Evolutionary conservation across 2,113 vertebrate genomes (phyloP).

Genomic region (Prinia subflava): DNA sequence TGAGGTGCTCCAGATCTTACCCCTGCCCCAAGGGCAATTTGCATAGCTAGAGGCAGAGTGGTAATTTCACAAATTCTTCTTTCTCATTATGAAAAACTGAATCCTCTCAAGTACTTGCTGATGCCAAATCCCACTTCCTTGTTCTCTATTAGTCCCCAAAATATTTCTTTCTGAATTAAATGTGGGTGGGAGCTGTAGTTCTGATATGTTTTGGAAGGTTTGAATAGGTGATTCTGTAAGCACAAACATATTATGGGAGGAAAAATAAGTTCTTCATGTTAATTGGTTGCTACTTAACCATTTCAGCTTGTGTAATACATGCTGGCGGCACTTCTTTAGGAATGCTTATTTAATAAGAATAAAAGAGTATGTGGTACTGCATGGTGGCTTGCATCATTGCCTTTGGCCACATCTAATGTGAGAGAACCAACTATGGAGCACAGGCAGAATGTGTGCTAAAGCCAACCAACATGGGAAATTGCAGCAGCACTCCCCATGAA

Average conservation of each 20-base stretch:
- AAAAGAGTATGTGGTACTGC: accelerated
- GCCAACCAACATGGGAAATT: background rate
- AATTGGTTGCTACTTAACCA: background rate
- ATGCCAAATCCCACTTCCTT: background rate
- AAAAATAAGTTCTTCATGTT: background rate
- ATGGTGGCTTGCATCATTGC: background rate
- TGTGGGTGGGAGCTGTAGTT: background rate
- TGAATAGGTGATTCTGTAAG: background rate
- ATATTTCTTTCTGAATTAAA: background rate
- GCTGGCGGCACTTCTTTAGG: background rate
- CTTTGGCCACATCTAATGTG: background rate
- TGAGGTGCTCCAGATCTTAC: background rate
- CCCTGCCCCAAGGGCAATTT: background rate
- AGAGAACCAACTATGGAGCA: background rate
- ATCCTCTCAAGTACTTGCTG: background rate
- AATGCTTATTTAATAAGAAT: background rate
- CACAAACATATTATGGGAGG: background rate
- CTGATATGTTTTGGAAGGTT: background rate
- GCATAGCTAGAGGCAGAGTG: background rate
- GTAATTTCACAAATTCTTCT: background rate
- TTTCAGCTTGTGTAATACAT: background rate
- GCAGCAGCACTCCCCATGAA: background rate
- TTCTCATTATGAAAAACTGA: background rate
- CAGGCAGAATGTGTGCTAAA: background rate
- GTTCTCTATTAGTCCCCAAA: background rate